Base-by-base conservation (phyloP, 2,888 invertebrate genomes). In the Cotesia congregata region DNA sequence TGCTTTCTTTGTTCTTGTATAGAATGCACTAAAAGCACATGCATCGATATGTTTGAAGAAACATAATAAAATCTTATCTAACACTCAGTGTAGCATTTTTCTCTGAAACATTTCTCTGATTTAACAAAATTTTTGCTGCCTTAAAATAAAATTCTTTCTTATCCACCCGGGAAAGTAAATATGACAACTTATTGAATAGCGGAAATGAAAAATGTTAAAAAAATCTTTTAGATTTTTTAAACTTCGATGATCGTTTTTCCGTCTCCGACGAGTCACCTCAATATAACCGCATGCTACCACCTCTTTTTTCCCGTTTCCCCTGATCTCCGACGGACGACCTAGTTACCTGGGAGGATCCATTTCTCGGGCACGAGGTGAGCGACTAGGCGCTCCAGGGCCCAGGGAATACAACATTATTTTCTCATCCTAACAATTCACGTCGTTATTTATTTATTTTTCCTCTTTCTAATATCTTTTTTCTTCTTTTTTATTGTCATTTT, bases 261-360 rank as follows among this genome's bases (percentile, higher is more conserved):
- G 50, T 9, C 50, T 65, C 38, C 62, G 38, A 67, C 41, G 20
- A 17, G 9, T 39, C n/a, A 39, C 50, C 62, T 72, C 30, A n/a
- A 40, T 62, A 64, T 64, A 50, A 17, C 59, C 9, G 65, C 38
- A 15, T 69, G 38, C 4, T 65, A 65, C 38, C 72, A 60, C 15
- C 64, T 20, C 69, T 69, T 72, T 64, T 74, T 68, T 68, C 75
- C 74, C 69, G 68, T 41, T 61, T 20, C 4, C 20, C 69, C 17
- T 75, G 74, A 79, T 78, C 71, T 78, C 41, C 67, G 74, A 80
- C 80, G 75, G 77, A 72, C 74, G 78, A 78, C 79, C 79, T 77
- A 81, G 75, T 78, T 78, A 79, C 74, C 78, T 75, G 77, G 73
- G 61, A 77, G 77, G 79, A 80, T 81, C 77, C 75, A 81, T 81